phyloP scores from a whole-genome alignment of 1,140 invertebrate species.

The Brachionus manjavacas region DNA sequence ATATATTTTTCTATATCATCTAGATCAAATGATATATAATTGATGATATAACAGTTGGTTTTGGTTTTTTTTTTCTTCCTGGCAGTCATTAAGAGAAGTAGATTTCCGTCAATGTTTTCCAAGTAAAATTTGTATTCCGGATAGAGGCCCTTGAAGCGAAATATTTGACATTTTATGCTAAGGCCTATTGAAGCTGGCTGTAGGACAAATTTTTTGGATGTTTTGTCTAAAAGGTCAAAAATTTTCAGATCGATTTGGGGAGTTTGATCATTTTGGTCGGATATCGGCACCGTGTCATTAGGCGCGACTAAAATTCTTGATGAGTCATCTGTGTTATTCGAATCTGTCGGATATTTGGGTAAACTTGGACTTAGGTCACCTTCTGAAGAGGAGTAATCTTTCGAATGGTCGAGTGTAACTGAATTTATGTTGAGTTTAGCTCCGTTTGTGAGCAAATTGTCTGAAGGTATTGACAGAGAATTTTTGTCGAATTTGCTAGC shows the following conservation, averaged over 20 bases:
- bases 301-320: not conserved
- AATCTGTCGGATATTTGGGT: not conserved
- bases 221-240: conserved; percentile 23
- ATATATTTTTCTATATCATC: conserved; percentile 31
- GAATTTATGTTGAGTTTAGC: not conserved
- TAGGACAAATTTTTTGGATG: conserved; percentile 39
- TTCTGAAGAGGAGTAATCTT: not conserved
- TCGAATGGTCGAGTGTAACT: not conserved
- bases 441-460: not conserved
- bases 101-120: conserved; percentile 36
- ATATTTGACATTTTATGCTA: conserved; percentile 35
- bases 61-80: conserved; percentile 37
- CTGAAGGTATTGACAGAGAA: not conserved
- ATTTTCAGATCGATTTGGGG: not conserved
- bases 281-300: not conserved
- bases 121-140: conserved; percentile 38
- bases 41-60: conserved; percentile 10
- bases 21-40: conserved; percentile 41
- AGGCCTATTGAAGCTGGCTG: conserved; percentile 9
- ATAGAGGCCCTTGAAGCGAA: conserved; percentile 12
- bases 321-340: not conserved
- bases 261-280: not conserved
- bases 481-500: not conserved
- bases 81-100: conserved; percentile 6
- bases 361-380: not conserved